Base-by-base conservation (phyloP, 2,113 vertebrate species). In the Sebastes fasciatus region DNA sequence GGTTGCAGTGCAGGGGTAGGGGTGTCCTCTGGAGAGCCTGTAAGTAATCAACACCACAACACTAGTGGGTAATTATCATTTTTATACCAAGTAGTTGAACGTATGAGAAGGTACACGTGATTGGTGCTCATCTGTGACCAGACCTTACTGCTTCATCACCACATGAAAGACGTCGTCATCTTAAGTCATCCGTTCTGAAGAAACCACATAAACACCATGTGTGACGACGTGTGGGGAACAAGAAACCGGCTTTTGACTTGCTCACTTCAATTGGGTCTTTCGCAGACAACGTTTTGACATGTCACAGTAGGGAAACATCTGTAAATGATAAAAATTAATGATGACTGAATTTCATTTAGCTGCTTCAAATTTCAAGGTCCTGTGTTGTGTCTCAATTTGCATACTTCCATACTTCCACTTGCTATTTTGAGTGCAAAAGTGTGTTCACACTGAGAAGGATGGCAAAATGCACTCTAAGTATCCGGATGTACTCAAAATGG, bases 31-130 rank as follows among this genome's bases (percentile, higher is more conserved):
- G 14, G 26, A 68, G 23, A 16, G 64, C 19, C 71, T 84, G 65
- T n/a, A 57, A 84, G 79, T 75, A 73, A 84, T 86, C 88, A 87
- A 80, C 88, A 77, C 76, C 52, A 54, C 52, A 62, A 23, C 55
- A 60, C 71, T 48, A 19, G 17, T 43, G 62, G 57, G 63, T 77
- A 85, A 87, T 91, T 83, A 79, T 54, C 80, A 67, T 85, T 55
- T 68, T 85, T 77, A 46, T 55, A 65, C 61, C 21, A 45, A 55
- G 52, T 57, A 26, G 52, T 79, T 79, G 49, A 75, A 23, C 63
- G n/a, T 57, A 57, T 78, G 48, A 78, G 34, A 57, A 65, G 16
- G 49, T 54, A 82, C 74, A 58, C 5, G 16, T 12, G 42, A 73
- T 19, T 74, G 62, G 60, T 48, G 40, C 60, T 80, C 64, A 88